These are phyloP conservation scores for Hyperopisus bebe DNA, from an alignment of 2,113 vertebrate genomes.

Conservation along the genomic window DNA sequence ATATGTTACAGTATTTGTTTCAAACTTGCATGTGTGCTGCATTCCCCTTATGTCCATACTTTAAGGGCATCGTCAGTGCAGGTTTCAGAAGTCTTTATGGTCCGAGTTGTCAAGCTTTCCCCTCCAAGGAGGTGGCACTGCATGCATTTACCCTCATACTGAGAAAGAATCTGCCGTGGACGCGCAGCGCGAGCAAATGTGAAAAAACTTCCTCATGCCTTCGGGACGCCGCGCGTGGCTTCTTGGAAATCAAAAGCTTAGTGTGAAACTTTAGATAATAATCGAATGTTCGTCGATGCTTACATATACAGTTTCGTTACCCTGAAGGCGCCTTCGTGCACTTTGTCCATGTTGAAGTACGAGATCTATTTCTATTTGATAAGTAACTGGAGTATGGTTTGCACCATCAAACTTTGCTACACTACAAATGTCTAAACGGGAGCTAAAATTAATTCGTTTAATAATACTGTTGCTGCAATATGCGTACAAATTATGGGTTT, in stretches of 20 bases:
- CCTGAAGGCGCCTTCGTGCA: background rate
- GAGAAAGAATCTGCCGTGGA: background rate
- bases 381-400: background rate
- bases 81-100: background rate
- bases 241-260: background rate
- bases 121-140: background rate
- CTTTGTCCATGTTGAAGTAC: background rate
- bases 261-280: background rate
- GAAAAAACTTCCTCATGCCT: background rate
- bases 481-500: background rate
- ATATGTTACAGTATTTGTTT: background rate
- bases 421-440: background rate
- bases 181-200: background rate
- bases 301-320: background rate
- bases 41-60: background rate
- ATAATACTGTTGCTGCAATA: background rate
- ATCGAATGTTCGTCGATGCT: background rate
- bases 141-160: background rate
- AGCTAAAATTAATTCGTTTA: background rate
- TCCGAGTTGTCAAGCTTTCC: background rate
- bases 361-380: background rate
- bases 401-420: background rate
- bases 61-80: background rate
- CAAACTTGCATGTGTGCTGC: background rate
- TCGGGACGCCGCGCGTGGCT: background rate